Evolutionary conservation across 2,113 vertebrate species (phyloP), one percentile per base, ranked within the genome.

Genomic region (Vicugna pacos): DNA sequence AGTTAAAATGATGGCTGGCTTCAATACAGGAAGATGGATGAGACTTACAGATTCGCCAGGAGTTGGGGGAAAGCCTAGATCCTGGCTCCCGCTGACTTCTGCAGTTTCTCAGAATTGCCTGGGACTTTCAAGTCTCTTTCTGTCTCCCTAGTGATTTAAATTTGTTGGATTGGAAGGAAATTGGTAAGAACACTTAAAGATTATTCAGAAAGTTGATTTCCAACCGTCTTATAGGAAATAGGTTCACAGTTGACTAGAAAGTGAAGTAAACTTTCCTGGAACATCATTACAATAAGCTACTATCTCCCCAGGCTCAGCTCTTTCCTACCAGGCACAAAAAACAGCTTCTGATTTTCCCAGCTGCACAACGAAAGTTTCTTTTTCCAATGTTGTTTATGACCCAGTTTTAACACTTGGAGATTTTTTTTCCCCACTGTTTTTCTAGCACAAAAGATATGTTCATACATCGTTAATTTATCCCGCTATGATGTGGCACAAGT

Each of bases 121-220:
- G 96, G 84, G 92, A 84, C 56, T 93, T 97, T 69, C 90, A 38
- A 67, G 17, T 35, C 56, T 65, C 35, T 52, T 72, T 58, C 93
- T 97, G 94, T 94, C 82, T 92, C 48, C 35, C 12, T 58, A 89
- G 60, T 95, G 46, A 97, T 97, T 98, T 95, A 95, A 91, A 95
- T 96, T 89, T 91, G 62, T 91, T 97, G 58, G 82, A 97, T 91
- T 70, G 93, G 52, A 97, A 97, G 77, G 15, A 79, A 97, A 97
- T 79, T 75, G 92, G 60, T 62, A 94, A 98, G 91, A 14, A 16
- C 16, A 35, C 82, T 94, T 38, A 73, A 76, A 62, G 70, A 97
- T 98, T 97, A 94, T 86, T 93, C 64, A 85, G 58, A 93, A 95
- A 30, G 83, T 96, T 95, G 22, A 19, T 98, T 87, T 96, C 38